Base-by-base conservation (phyloP, 2,113 vertebrate genomes). In the Solea solea region DNA sequence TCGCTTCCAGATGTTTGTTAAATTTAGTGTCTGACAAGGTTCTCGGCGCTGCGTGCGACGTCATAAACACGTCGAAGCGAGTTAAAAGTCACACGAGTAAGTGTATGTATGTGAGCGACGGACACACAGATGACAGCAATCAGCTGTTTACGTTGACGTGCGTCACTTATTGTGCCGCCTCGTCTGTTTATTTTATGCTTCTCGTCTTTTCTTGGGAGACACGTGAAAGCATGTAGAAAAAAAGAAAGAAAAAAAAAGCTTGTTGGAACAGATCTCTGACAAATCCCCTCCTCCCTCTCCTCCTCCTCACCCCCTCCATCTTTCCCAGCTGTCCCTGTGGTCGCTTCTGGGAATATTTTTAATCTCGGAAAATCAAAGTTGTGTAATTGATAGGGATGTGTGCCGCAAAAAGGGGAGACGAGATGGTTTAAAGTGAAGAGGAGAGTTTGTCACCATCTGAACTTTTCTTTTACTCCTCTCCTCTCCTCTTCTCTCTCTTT, bases 341-440 rank as follows among this genome's bases (percentile, higher is more conserved):
- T 15, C 15, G 1, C 68, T 79, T 79, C 72, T 80, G 74, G 57
- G 64, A 80, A 78, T 64, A 74, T 60, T 73, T 81, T 66, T 80
- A 67, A 86, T 84, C 83, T 83, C 61, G 73, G 68, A 14, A 64
- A 80, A 78, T 80, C 77, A 81, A 66, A 82, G 60, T 76, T 69
- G 61, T 66, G 66, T 78, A 74, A 83, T 73, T 85, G 82, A 83
- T 83, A 80, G 76, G 70, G 69, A 69, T 55, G 9, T 42, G 34
- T n/a, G 64, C 73, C 73, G 44, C 67, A 58, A 69, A 61, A 21
- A 21, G 21, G 16, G 53, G 57, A 68, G 57, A 44, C 56, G 44
- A 16, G 27, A 62, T 34, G 64, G 49, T 68, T 64, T 72, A 1
- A 68, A 76, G 62, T 66, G 2, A 13, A 62, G 67, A 62, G 21